Percentiles rank a stretch among this genome's conserved stretches.
Conservation (phyloP, 2,797 vertebrate genomes). For the Alcedo atthis region DNA sequence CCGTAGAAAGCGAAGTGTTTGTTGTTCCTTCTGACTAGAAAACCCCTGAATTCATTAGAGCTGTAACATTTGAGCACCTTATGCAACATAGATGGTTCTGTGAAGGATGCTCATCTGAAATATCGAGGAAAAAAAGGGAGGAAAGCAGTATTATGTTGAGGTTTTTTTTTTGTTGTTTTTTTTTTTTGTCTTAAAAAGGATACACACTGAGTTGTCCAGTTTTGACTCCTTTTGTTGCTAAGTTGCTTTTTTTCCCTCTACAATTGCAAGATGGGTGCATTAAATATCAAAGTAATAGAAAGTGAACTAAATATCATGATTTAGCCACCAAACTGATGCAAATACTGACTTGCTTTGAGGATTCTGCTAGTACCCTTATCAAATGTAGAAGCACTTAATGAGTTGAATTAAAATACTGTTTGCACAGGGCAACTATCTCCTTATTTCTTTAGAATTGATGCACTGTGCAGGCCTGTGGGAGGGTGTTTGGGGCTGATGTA, state of each 20-base stretch:
- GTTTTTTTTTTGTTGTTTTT: neutral
- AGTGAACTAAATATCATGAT: neutral
- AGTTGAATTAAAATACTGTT: neutral
- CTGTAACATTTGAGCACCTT: neutral
- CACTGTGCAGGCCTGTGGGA: neutral
- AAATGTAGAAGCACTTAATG: neutral
- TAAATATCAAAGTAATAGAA: neutral
- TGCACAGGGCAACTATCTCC: neutral
- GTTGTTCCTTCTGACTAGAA: neutral
- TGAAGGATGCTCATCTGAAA: neutral
- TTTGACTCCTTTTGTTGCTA: neutral
- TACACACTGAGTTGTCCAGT: neutral
- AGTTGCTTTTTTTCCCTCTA: neutral
- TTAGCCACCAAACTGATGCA: neutral
- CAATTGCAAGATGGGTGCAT: neutral
- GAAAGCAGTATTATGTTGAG: neutral
- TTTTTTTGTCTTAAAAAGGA: neutral
- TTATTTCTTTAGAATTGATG: neutral
- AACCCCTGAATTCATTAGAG: neutral
- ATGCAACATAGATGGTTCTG: neutral
- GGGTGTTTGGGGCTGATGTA: neutral
- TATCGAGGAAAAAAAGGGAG: neutral
- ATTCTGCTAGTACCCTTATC: neutral
- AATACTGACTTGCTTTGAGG: neutral
- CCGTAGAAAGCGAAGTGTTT: neutral